These are phyloP conservation scores for Drosophila limbata DNA, from an alignment of 2,888 invertebrate genomes.

Conservation along the genomic window DNA sequence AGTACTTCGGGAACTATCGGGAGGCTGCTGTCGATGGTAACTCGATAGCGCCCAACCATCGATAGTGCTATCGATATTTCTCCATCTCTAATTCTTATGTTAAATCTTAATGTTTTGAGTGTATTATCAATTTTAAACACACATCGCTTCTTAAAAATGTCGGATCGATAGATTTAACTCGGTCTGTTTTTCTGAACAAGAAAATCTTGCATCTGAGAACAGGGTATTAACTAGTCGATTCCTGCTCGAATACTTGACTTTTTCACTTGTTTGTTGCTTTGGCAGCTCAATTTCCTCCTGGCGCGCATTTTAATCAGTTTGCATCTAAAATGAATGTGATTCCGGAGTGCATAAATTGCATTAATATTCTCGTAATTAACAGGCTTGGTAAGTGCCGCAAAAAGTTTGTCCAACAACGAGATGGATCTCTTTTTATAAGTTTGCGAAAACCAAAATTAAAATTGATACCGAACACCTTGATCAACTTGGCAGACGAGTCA, in stretches of 20 bases:
- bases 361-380: constrained; percentile 41
- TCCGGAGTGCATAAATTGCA: constrained; percentile 51
- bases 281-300: constrained; percentile 54
- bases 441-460: constrained; percentile 1
- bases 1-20: too few species aligned
- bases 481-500: constrained; percentile 28
- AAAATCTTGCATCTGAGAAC: background rate
- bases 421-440: background rate
- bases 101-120: too few species aligned
- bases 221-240: background rate
- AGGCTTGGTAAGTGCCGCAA: constrained; percentile 9
- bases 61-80: too few species aligned
- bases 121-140: too few species aligned
- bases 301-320: constrained; percentile 30
- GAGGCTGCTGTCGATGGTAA: too few species aligned
- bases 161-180: background rate
- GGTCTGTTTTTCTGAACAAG: background rate
- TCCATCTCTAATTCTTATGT: too few species aligned
- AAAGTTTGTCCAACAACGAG: background rate
- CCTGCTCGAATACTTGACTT: background rate
- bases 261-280: constrained; percentile 12
- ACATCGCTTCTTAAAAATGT: too few species aligned
- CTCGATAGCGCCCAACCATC: too few species aligned
- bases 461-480: constrained; percentile 29
- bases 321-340: constrained; percentile 44